Percentiles rank a stretch among this genome's conserved stretches.
These are phyloP conservation scores for Salticus scenicus DNA, from an alignment of 2,888 invertebrate genomes.

Conservation along the genomic window DNA sequence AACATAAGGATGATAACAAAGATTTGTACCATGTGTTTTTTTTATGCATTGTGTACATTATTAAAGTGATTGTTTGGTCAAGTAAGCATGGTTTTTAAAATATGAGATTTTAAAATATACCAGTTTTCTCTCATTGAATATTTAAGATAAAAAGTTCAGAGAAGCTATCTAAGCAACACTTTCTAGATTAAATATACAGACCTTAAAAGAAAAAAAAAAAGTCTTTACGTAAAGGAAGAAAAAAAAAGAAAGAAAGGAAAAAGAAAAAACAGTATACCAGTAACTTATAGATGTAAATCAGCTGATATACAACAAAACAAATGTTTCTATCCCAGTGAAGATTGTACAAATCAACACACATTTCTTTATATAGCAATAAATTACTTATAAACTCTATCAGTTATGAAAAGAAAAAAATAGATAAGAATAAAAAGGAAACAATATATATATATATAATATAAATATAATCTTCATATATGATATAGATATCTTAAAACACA, in stretches of 20 bases:
- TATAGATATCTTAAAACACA: slow-evolving; percentile 54
- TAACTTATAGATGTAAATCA: background rate
- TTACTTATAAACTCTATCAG: slow-evolving; percentile 34
- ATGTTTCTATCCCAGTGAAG: background rate
- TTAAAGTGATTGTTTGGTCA: slow-evolving; percentile 69
- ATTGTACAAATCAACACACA: background rate
- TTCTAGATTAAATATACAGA: slow-evolving; percentile 62
- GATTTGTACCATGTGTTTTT: slow-evolving; percentile 68
- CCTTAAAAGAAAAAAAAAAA: no score
- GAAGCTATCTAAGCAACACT: slow-evolving; percentile 40
- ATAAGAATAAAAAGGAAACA: slow-evolving; percentile 27
- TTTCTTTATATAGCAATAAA: background rate
- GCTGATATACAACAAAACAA: background rate
- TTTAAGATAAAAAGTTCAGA: slow-evolving; percentile 58
- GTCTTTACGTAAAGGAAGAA: no score
- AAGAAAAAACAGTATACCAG: slow-evolving; percentile 3
- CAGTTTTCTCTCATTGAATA: slow-evolving; percentile 60
- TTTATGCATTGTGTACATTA: slow-evolving; percentile 48
- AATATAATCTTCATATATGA: slow-evolving; percentile 22
- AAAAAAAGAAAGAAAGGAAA: slow-evolving; percentile 16
- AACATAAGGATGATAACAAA: slow-evolving; percentile 69
- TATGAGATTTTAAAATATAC: slow-evolving; percentile 59
- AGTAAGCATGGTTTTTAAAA: slow-evolving; percentile 55
- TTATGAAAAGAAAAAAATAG: slow-evolving; percentile 49
- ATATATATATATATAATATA: slow-evolving; percentile 48